Evolutionary conservation across 2,888 invertebrate genomes (phyloP).

Genomic region (Agrotis puta): DNA sequence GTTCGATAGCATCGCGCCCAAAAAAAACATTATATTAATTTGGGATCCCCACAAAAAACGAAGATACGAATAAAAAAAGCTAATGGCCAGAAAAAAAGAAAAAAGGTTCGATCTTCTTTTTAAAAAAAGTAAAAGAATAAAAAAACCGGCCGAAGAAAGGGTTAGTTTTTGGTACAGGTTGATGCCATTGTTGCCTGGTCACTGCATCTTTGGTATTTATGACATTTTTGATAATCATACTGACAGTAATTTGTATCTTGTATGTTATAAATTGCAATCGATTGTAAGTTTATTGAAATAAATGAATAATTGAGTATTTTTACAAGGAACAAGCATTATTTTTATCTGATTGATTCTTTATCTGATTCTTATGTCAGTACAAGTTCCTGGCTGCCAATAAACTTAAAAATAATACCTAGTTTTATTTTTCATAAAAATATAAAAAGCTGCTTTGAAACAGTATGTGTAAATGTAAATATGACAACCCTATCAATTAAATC

Average conservation of each 20-base stretch:
- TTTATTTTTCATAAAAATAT: too few relatives aligned
- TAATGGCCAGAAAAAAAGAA: constrained; percentile 88
- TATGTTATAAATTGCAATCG: constrained; percentile 29
- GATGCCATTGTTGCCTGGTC: constrained; percentile 72
- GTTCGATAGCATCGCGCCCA: constrained; percentile 81
- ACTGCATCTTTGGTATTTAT: constrained; percentile 57
- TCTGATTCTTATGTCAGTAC: too few relatives aligned
- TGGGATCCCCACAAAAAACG: constrained; percentile 90
- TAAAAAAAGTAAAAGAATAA: constrained; percentile 72
- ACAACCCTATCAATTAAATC: neutral
- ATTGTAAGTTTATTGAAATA: constrained; percentile 30
- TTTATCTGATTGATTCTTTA: too few relatives aligned
- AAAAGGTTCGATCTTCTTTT: constrained; percentile 82
- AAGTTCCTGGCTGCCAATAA: neutral
- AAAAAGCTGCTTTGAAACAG: neutral
- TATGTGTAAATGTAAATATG: neutral
- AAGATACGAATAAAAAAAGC: constrained; percentile 88
- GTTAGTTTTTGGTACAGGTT: constrained; percentile 82
- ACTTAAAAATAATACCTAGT: neutral
- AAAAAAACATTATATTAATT: constrained; percentile 90
- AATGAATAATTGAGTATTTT: constrained; percentile 2
- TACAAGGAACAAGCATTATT: neutral
- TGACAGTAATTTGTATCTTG: constrained; percentile 45
- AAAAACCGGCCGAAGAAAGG: constrained; percentile 83
- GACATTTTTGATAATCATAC: constrained; percentile 55